These are phyloP conservation scores for Aphelocoma coerulescens DNA, from an alignment of 2,113 vertebrate species.

Conservation along the genomic window DNA sequence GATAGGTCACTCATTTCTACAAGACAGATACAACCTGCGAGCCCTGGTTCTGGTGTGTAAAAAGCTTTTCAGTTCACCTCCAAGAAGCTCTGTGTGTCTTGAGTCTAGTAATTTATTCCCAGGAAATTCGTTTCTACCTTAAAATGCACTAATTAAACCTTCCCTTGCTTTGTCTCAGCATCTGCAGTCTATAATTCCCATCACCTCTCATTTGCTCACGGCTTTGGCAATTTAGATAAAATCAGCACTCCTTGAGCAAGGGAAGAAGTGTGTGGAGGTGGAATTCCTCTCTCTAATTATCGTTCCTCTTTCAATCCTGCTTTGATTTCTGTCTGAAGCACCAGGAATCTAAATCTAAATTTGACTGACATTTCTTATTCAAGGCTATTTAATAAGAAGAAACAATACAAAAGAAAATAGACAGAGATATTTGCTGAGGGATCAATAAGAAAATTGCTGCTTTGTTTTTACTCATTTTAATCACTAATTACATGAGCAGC, in stretches of 20 bases:
- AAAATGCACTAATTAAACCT: slow-evolving; percentile 53
- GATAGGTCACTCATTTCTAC: not conserved
- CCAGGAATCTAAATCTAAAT: slow-evolving; percentile 17
- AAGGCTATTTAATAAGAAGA: slow-evolving; percentile 30
- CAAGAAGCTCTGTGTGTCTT: not conserved
- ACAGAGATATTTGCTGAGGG: slow-evolving; percentile 35
- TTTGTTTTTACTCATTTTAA: slow-evolving; percentile 48
- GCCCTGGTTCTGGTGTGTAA: not conserved
- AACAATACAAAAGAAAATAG: slow-evolving; percentile 53
- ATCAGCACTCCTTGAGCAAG: slow-evolving; percentile 37
- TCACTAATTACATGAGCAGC: not conserved
- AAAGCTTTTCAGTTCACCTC: slow-evolving; percentile 11
- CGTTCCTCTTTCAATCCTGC: slow-evolving; percentile 19
- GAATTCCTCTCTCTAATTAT: slow-evolving; percentile 60
- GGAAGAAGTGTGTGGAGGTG: slow-evolving; percentile 22
- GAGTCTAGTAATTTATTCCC: slow-evolving; percentile 35
- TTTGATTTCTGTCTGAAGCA: slow-evolving; percentile 58
- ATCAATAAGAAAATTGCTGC: slow-evolving; percentile 46
- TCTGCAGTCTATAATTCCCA: slow-evolving; percentile 27
- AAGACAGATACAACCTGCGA: not conserved
- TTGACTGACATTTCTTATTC: slow-evolving; percentile 57
- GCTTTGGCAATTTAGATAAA: slow-evolving; percentile 48
- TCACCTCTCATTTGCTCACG: slow-evolving; percentile 44
- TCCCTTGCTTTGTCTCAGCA: slow-evolving; percentile 41
- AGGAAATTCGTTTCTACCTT: slow-evolving; percentile 41